Evolutionary conservation across 2,113 vertebrate genomes (phyloP).

Genomic region (Marmota flaviventris): DNA sequence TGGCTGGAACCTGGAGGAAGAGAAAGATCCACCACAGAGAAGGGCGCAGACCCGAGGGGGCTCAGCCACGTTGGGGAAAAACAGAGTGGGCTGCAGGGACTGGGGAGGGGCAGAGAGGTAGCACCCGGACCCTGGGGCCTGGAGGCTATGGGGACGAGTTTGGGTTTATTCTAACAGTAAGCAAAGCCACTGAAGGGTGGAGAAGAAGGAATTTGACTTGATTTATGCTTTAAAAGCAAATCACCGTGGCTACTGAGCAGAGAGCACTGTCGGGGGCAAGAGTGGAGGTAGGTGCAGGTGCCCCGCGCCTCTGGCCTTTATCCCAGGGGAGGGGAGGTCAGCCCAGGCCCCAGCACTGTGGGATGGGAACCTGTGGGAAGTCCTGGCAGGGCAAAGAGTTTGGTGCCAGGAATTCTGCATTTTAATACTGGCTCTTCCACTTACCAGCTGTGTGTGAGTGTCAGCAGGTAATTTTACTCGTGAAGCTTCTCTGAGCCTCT

Average conservation of each 20-base stretch:
- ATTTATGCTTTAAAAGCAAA: background rate
- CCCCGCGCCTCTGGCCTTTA: background rate
- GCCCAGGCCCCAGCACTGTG: rapidly evolving
- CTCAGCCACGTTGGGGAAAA: background rate
- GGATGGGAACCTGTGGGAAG: background rate
- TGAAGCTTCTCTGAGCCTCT: slow-evolving; percentile 26
- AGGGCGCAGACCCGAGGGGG: background rate
- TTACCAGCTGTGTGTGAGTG: background rate
- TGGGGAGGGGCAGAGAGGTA: background rate
- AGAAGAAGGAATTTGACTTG: background rate
- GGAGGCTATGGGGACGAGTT: background rate
- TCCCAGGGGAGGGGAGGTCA: background rate
- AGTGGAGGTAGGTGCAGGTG: background rate
- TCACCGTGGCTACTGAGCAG: background rate
- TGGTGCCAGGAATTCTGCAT: background rate
- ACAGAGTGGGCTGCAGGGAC: rapidly evolving
- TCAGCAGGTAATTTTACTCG: background rate
- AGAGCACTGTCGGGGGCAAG: background rate
- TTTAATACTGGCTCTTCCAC: background rate
- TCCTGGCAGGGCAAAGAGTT: background rate
- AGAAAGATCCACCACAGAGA: background rate
- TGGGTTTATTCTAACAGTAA: background rate
- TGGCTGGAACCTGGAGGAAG: background rate
- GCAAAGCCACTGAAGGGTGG: background rate
- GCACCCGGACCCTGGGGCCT: background rate